Conservation (phyloP, 2,888 invertebrate species). For the Agonopterix alstromeriana region DNA sequence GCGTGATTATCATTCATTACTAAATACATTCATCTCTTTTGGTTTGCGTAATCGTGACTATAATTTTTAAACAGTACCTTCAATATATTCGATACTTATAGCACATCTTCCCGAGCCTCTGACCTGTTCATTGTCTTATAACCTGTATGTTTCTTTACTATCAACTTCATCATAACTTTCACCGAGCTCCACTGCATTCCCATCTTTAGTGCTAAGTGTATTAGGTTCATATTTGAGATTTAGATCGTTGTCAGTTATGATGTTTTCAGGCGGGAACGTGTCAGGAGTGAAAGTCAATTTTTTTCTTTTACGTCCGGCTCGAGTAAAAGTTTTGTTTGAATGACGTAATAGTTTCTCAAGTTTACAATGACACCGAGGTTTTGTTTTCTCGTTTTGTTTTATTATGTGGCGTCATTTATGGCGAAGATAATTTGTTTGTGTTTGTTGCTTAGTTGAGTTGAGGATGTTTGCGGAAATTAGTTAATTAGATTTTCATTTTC, state of each 20-base stretch:
- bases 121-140: constrained; percentile 53
- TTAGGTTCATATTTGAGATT: constrained; percentile 12
- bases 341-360: constrained; percentile 57
- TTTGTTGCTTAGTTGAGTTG: constrained; percentile 3
- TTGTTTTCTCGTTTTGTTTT: constrained; percentile 22
- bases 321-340: constrained; percentile 62
- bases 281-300: constrained; percentile 65
- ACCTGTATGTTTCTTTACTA: constrained; percentile 19
- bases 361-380: constrained; percentile 27
- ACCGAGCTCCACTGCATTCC: neutral
- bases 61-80: neutral
- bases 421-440: constrained; percentile 12
- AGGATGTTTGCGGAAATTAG: no score
- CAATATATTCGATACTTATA: constrained; percentile 11
- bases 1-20: no score
- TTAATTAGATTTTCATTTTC: no score
- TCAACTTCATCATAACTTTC: neutral
- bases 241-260: constrained; percentile 17
- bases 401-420: constrained; percentile 16
- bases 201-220: constrained; percentile 10
- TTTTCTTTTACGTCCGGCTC: constrained; percentile 59
- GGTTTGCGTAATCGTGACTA: no score
- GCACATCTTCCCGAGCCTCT: constrained; percentile 42
- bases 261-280: constrained; percentile 23
- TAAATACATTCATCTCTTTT: no score